Evolutionary conservation across 2,888 invertebrate species (phyloP).

Genomic region (Pterostichus niger): DNA sequence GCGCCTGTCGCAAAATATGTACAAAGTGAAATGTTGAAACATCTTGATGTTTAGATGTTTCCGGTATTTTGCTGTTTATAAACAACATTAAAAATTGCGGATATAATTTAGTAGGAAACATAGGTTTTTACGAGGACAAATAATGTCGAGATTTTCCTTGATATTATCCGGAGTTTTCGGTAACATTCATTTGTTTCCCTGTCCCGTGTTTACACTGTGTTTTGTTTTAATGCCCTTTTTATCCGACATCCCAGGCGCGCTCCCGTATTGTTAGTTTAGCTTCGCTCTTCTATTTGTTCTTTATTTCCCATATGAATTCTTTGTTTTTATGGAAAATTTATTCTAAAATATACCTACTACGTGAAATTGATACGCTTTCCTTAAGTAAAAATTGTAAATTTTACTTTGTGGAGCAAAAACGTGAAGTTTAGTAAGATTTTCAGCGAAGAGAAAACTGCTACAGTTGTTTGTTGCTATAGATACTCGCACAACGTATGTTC

Average conservation of each 20-base stretch:
- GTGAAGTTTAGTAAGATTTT: no score
- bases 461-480: no score
- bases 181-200: slow-evolving; percentile 41
- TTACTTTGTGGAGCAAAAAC: background rate
- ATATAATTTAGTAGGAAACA: slow-evolving; percentile 2
- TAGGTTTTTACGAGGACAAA: slow-evolving; percentile 20
- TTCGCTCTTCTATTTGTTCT: slow-evolving; percentile 40
- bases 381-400: slow-evolving; percentile 42
- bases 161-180: slow-evolving; percentile 50
- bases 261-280: slow-evolving; percentile 39
- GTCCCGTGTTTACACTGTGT: slow-evolving; percentile 41
- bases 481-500: no score
- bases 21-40: background rate
- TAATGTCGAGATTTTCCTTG: slow-evolving; percentile 21
- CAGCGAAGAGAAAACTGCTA: no score
- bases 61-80: slow-evolving; percentile 6
- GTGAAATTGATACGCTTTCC: slow-evolving; percentile 37
- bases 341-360: slow-evolving; percentile 40
- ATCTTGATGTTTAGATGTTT: background rate
- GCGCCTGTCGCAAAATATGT: no score
- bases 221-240: slow-evolving; percentile 47
- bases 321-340: slow-evolving; percentile 52
- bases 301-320: slow-evolving; percentile 49
- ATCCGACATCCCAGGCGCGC: slow-evolving; percentile 26
- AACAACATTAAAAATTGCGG: slow-evolving; percentile 9